These are phyloP conservation scores for Valencia hispanica DNA, from an alignment of 2,797 vertebrate genomes.

Conservation along the genomic window DNA sequence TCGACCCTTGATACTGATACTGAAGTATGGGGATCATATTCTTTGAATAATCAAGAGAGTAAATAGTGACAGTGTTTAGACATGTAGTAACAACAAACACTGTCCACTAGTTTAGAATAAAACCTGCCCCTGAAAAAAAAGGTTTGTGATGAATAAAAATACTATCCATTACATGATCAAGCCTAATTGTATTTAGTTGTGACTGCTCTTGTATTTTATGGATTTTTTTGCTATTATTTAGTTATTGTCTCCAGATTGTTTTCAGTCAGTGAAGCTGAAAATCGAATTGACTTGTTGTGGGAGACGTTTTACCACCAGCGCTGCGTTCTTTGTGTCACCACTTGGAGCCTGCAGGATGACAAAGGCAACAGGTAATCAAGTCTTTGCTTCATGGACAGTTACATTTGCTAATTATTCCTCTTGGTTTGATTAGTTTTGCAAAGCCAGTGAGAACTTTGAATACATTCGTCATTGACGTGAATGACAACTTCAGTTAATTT, in stretches of 20 bases:
- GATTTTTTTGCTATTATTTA: neutral
- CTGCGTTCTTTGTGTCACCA: constrained; percentile 91
- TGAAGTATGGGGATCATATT: neutral
- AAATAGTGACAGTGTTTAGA: neutral
- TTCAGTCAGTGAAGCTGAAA: constrained; percentile 78
- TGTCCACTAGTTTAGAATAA: neutral
- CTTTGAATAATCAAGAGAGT: neutral
- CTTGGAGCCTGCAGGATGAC: constrained; percentile 70
- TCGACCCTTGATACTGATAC: no score
- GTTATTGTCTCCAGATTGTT: constrained; percentile 82
- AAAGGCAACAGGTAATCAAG: constrained; percentile 71
- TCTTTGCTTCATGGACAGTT: neutral
- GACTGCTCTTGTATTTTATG: neutral
- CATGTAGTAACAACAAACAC: neutral
- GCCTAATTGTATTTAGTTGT: neutral
- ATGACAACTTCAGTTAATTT: neutral
- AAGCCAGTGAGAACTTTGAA: neutral
- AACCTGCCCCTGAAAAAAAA: neutral
- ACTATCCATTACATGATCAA: no score
- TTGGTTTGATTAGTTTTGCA: no score
- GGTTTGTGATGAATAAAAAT: no score
- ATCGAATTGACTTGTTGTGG: constrained; percentile 82
- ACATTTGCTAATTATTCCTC: neutral
- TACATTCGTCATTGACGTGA: neutral
- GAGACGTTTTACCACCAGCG: constrained; percentile 92